Evolutionary conservation across 2,797 vertebrate species (phyloP).

Genomic region (Rhinatrema bivittatum): DNA sequence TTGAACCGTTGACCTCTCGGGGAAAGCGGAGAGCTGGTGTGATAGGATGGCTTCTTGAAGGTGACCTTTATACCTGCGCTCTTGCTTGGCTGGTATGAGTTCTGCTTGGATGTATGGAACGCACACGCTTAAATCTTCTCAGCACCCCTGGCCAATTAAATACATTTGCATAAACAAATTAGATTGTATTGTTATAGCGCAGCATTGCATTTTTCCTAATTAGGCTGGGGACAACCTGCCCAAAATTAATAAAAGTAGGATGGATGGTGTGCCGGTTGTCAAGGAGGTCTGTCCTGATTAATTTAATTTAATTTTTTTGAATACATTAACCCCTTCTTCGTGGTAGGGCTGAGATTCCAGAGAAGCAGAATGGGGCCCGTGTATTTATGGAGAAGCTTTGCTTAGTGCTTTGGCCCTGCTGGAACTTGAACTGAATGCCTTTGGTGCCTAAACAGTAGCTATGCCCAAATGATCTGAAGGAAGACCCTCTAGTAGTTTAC

Average conservation of each 20-base stretch:
- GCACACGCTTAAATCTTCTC: neutral
- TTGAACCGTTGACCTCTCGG: no score
- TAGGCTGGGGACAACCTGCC: conserved; percentile 18
- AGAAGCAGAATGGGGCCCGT: neutral
- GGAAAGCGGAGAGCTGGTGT: neutral
- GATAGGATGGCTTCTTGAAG: conserved; percentile 1
- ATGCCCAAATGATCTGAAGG: no score
- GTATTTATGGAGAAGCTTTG: no score
- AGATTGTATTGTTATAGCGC: conserved; percentile 16
- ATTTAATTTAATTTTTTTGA: no score
- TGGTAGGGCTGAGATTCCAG: neutral
- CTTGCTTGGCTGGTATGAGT: neutral
- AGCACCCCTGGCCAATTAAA: neutral
- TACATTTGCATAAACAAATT: conserved; percentile 15
- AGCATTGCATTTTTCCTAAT: conserved; percentile 27
- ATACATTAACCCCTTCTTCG: neutral
- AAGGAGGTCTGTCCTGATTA: conserved; percentile 18
- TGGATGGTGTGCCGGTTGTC: conserved; percentile 13
- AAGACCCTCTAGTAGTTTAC: no score
- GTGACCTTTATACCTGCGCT: neutral
- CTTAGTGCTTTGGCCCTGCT: no score
- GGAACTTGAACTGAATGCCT: no score
- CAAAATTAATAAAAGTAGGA: conserved; percentile 20
- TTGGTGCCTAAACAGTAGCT: no score
- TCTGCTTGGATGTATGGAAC: neutral